These are phyloP conservation scores for Euura saliciscinereae DNA, from an alignment of 1,140 invertebrate species.

Conservation along the genomic window DNA sequence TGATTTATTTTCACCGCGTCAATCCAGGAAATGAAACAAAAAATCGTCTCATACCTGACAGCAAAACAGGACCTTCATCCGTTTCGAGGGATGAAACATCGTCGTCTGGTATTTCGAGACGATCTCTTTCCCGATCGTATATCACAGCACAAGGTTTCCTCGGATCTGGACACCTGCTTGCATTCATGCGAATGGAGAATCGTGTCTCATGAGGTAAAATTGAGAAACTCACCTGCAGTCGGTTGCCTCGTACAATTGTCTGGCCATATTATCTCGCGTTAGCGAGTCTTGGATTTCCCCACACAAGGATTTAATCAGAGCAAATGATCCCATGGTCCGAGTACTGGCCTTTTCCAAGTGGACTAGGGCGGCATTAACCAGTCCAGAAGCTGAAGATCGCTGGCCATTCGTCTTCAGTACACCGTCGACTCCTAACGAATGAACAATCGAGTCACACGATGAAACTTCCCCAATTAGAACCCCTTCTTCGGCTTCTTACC, in stretches of 20 bases:
- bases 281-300: conserved; percentile 42
- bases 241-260: conserved; percentile 45
- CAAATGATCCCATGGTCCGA: conserved; percentile 32
- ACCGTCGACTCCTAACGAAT: conserved; percentile 26
- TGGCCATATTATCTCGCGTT: conserved; percentile 40
- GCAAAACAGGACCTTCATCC: conserved; percentile 42
- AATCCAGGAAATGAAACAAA: too few relatives aligned
- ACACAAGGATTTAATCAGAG: conserved; percentile 42
- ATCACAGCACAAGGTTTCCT: conserved; percentile 45
- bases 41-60: conserved; percentile 40
- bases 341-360: conserved; percentile 41
- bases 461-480: not conserved
- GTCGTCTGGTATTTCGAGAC: conserved; percentile 40
- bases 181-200: not conserved
- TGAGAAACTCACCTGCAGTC: conserved; percentile 41
- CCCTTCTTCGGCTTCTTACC: not conserved
- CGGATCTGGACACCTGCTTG: conserved; percentile 50
- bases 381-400: conserved; percentile 39
- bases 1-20: too few relatives aligned
- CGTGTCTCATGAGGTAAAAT: not conserved
- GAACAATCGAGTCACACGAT: not conserved
- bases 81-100: conserved; percentile 30
- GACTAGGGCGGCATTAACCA: conserved; percentile 36
- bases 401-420: conserved; percentile 40
- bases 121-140: conserved; percentile 48